A percentile compares a stretch with the other conserved stretches of the same genome.
These are phyloP conservation scores for Hippopotamyrus pictus DNA, from an alignment of 2,797 vertebrate genomes.

Conservation along the genomic window DNA sequence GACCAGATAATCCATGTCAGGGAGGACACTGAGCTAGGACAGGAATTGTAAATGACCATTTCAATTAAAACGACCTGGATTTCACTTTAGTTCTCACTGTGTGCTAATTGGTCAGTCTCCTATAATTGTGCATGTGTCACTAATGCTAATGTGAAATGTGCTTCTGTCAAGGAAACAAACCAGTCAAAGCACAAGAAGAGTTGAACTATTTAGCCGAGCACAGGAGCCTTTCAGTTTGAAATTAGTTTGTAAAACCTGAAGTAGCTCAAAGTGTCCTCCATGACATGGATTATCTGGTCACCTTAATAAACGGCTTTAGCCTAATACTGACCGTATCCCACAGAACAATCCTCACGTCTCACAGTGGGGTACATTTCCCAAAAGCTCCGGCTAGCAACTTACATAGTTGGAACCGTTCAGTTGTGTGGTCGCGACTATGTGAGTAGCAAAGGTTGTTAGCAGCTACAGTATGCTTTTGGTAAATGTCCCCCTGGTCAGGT, in stretches of 20 bases:
- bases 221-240: not conserved
- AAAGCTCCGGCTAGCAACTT: not conserved
- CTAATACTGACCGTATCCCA: not conserved
- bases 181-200: not conserved
- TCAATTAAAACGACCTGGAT: not conserved
- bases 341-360: not conserved
- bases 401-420: not conserved
- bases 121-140: not conserved
- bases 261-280: not conserved
- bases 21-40: not conserved
- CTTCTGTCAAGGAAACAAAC: not conserved
- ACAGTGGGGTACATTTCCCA: not conserved
- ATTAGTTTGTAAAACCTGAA: not conserved
- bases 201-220: not conserved
- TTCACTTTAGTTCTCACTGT: not conserved
- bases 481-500: not conserved
- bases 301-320: not conserved
- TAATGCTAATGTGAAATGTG: not conserved
- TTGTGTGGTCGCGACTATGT: not conserved
- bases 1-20: not conserved
- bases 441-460: not conserved
- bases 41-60: not conserved
- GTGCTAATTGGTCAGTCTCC: not conserved
- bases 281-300: not conserved
- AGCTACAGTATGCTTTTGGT: not conserved